These are phyloP conservation scores for Batillaria attramentaria DNA, from an alignment of 1,140 invertebrate genomes.

Conservation along the genomic window DNA sequence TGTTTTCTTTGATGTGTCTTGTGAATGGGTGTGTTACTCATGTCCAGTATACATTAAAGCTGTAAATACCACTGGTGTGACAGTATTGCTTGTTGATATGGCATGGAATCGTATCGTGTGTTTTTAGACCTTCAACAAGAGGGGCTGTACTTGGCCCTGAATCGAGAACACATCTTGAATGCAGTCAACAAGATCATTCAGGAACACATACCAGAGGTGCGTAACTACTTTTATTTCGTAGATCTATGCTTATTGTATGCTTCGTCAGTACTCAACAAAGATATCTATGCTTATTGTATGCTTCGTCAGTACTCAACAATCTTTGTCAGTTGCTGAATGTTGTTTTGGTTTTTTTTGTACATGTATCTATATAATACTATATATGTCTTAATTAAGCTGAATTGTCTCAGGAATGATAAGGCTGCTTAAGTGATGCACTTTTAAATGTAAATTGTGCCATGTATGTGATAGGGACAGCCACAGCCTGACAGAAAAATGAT, in stretches of 20 bases:
- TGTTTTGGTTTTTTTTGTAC: background rate
- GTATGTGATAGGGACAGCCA: background rate
- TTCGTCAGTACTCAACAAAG: background rate
- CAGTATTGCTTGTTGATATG: no score
- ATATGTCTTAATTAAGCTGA: no score
- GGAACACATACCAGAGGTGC: slow-evolving; percentile 83
- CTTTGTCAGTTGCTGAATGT: background rate
- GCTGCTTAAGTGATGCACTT: background rate
- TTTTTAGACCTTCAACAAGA: slow-evolving; percentile 78
- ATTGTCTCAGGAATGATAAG: no score
- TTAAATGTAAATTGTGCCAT: background rate
- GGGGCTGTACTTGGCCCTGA: slow-evolving; percentile 82
- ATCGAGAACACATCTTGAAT: slow-evolving; percentile 80
- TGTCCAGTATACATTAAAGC: no score
- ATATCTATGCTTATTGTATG: background rate
- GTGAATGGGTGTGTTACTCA: slow-evolving; percentile 25
- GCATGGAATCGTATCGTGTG: no score
- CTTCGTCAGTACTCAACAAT: background rate
- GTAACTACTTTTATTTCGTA: background rate
- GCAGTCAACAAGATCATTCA: slow-evolving; percentile 84
- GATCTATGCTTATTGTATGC: background rate
- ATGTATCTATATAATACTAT: background rate
- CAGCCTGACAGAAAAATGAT: background rate
- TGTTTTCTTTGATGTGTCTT: slow-evolving; percentile 9
- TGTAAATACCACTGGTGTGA: no score